Base-by-base conservation (phyloP, 1,140 invertebrate genomes). In the Scaptomyza montana region DNA sequence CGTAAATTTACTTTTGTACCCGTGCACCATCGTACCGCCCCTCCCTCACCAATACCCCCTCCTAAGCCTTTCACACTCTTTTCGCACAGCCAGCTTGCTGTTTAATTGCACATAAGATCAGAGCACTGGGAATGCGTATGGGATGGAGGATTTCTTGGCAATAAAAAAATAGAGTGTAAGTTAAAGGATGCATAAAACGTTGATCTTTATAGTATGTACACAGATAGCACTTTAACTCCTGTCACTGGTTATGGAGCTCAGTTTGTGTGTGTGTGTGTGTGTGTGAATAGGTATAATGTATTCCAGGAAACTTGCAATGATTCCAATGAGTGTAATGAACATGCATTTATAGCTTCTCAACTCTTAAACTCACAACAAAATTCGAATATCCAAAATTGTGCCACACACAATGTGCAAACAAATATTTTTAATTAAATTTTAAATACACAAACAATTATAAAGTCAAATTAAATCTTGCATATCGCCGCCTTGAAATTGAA, bases 91-190 rank as follows among this genome's bases (percentile, higher is more conserved):
- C 30, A 6, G 30, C 7, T 62, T 78, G 76, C 73, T 65, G 79
- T 90, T 90, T 90, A 90, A 90, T 90, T 90, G 87, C 87, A 84
- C 87, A 79, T 65, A 78, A 72, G 84, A 84, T 84, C 75, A 53
- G 69, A 60, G 60, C 19, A 45, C 28, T 61, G 54, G 39, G 61
- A 36, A 36, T 36, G 69, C 39, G 64, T 47, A 33, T 33, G 30
- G 69, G 53, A 63, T 70, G 77, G 60, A 53, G 76, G 70, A 82
- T 82, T 69, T 69, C 61, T 76, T 78, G 80, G 87, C 87, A 90
- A 90, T 90, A 90, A 90, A 90, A 25, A 90, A 90, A 7, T 90
- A 86, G 82, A 87, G 86, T 90, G 87, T 89, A 89, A 89, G 85
- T 89, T 89, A 89, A 36, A 89, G 86, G 85, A 89, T 80, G 80